Evolutionary conservation across 1,140 invertebrate species (phyloP).

Genomic region (Drosophila sproati): DNA sequence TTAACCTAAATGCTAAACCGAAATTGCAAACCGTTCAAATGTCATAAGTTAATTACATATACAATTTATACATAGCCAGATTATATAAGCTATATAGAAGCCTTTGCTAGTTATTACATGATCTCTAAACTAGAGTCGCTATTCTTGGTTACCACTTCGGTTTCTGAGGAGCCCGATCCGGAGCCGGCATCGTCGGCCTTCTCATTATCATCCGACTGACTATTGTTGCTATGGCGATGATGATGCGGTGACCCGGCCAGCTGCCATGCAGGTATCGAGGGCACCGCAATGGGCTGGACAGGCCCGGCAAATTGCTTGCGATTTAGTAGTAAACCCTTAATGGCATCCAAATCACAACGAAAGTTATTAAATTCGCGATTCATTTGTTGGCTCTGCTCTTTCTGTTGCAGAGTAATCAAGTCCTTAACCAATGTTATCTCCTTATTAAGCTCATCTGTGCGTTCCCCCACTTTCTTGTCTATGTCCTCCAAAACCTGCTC

Average conservation of each 20-base stretch:
- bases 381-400: constrained; percentile 86
- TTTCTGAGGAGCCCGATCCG: constrained; percentile 88
- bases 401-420: constrained; percentile 71
- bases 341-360: constrained; percentile 90
- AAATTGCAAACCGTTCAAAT: constrained; percentile 32
- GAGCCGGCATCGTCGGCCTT: constrained; percentile 84
- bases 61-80: constrained; percentile 5
- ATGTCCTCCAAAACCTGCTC: constrained; percentile 88
- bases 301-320: constrained; percentile 90
- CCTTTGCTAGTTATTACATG: constrained; percentile 85
- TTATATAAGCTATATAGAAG: constrained; percentile 9
- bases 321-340: constrained; percentile 91
- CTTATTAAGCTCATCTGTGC: constrained; percentile 87
- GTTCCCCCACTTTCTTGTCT: constrained; percentile 87
- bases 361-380: constrained; percentile 88
- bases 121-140: constrained; percentile 90
- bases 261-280: constrained; percentile 92
- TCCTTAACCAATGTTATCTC: constrained; percentile 86
- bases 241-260: constrained; percentile 85
- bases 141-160: constrained; percentile 88
- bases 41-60: constrained; percentile 22
- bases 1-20: constrained; percentile 24
- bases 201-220: constrained; percentile 81
- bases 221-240: constrained; percentile 58
- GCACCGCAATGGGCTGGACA: constrained; percentile 85